Base-by-base conservation (phyloP, 1,140 invertebrate species). In the Pomacea maculata region DNA sequence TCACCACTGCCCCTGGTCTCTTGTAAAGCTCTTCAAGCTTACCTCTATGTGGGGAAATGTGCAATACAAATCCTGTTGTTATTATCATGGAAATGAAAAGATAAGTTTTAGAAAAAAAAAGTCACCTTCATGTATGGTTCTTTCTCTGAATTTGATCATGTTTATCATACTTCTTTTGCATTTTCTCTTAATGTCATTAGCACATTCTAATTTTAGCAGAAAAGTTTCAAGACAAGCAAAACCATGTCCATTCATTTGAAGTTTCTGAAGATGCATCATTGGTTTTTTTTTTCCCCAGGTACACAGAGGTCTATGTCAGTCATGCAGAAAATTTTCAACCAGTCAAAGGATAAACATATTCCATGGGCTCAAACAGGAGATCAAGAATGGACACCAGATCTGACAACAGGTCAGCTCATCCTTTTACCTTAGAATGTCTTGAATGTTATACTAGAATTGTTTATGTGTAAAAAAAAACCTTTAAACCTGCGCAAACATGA, bases 361-460 rank as follows among this genome's bases (percentile, higher is more conserved):
- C 84, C 91, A 45, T 92, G 92, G 91, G 92, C 91, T 12, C 87
- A 88, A 5, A 92, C 91, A 29, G 92, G 91, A 64, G 92, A 93
- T 78, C 91, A 92, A 83, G 90, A 92, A 77, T 93, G 91, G 90
- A 90, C 88, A 83, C 90, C 92, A 61, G 89, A 89, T 71, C 86
- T 90, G 79, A 90, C 87, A 17, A 91, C 89, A 86, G 89, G 90
- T 91, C 75, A 76, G 67, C 29, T 79, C 17, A 12, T 25, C 67
- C 57, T 70, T 25, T 70, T 8, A 34, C 21, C 11, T 17, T 70
- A 21, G 6, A 70, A 45, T 45, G 34, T 6, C 34, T 45, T 4
- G 6, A 45, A 45, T 45, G 34, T 45, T 45, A 4, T 45, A 45
- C 34, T 45, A 45, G 3, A 45, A 45, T 6, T 4, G 34, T 45